phyloP scores from a whole-genome alignment of 2,888 invertebrate species.

The Ennomos fuscantarius region DNA sequence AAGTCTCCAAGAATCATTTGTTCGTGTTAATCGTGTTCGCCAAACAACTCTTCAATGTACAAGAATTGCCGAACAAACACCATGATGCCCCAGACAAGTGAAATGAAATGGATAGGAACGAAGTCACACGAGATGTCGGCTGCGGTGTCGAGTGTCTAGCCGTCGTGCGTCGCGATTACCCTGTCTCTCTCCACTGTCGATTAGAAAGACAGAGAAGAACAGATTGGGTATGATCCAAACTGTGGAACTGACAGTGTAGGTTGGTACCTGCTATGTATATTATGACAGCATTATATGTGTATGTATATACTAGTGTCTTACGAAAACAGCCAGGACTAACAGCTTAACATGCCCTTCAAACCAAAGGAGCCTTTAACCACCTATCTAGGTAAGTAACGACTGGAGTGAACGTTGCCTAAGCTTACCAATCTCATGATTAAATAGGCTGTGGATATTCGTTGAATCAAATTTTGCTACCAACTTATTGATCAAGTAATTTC shows the following conservation, averaged over 20 bases:
- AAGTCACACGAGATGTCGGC: constrained; percentile 65
- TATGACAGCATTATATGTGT: too few relatives aligned
- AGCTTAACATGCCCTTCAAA: too few relatives aligned
- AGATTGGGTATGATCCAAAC: background rate
- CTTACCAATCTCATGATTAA: too few relatives aligned
- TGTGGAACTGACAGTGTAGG: too few relatives aligned
- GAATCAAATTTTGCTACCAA: too few relatives aligned
- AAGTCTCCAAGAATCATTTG: background rate
- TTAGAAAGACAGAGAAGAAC: constrained; percentile 7
- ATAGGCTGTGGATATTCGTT: too few relatives aligned
- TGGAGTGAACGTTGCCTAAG: too few relatives aligned
- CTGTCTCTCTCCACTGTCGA: constrained; percentile 18
- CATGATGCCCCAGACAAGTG: constrained; percentile 68
- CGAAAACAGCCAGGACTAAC: too few relatives aligned
- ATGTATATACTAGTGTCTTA: too few relatives aligned
- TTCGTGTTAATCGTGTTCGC: constrained; percentile 4
- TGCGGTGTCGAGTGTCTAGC: constrained; percentile 49
- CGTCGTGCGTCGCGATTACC: constrained; percentile 35
- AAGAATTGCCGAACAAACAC: constrained; percentile 52
- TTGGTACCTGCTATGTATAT: too few relatives aligned
- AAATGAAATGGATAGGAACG: constrained; percentile 77
- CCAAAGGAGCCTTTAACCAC: too few relatives aligned
- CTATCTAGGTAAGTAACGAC: too few relatives aligned
- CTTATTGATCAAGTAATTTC: background rate
- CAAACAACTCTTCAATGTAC: constrained; percentile 42